Evolutionary conservation across 2,113 vertebrate genomes (phyloP).

Genomic region (Delphinapterus leucas): DNA sequence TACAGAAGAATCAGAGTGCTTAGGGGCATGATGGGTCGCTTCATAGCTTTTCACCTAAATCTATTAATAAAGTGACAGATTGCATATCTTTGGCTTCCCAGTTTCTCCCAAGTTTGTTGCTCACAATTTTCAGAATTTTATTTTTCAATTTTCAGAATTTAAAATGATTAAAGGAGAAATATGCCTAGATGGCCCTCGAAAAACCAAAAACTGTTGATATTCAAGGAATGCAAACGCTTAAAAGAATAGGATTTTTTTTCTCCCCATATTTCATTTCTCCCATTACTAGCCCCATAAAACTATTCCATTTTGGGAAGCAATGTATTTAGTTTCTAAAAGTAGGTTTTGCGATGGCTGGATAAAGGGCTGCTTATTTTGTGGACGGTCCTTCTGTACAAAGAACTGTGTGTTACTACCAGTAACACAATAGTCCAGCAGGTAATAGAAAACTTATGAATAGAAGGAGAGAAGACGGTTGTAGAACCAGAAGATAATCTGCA

Average conservation of each 20-base stretch:
- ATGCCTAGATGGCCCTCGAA: not conserved
- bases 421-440: constrained; percentile 82
- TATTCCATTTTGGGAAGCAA: not conserved
- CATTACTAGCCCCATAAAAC: not conserved
- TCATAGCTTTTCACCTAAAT: not conserved
- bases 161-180: not conserved
- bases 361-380: constrained; percentile 72
- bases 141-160: not conserved
- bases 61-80: not conserved
- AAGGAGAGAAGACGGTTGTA: constrained; percentile 79
- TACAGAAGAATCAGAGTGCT: not conserved
- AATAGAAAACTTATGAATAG: constrained; percentile 82
- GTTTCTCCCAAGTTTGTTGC: not conserved
- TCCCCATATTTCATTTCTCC: not conserved
- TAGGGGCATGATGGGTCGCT: not conserved
- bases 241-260: not conserved
- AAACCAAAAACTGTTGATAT: not conserved
- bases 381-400: constrained; percentile 70
- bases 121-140: not conserved
- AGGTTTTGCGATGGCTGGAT: constrained; percentile 35
- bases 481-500: constrained; percentile 77
- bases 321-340: not conserved
- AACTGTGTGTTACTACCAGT: constrained; percentile 72
- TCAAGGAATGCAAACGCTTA: not conserved
- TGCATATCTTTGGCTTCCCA: not conserved